Conservation (phyloP, 2,113 vertebrate species). For the Melanostigma gelatinosum region DNA sequence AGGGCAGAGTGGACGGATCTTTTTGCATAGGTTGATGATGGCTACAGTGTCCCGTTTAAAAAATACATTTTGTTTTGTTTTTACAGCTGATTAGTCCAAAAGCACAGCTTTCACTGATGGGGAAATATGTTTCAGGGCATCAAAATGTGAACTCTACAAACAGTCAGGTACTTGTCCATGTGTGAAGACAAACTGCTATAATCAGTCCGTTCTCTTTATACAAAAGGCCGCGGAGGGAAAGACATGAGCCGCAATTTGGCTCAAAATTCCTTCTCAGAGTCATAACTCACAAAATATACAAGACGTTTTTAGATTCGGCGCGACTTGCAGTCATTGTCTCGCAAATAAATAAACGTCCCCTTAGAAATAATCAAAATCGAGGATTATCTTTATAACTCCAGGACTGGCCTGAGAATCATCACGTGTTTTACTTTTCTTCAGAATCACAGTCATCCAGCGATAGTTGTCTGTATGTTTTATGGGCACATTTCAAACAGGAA, state of each 20-base stretch:
- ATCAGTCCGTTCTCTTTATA: constrained; percentile 20
- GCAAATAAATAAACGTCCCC: not conserved
- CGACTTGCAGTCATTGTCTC: not conserved
- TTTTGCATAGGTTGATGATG: constrained; percentile 74
- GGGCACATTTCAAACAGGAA: not conserved
- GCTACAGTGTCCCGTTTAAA: constrained; percentile 6
- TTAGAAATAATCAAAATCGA: not conserved
- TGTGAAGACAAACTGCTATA: not conserved
- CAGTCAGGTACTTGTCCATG: not conserved
- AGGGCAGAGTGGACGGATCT: constrained; percentile 40
- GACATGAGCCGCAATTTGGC: not conserved
- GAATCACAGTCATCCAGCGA: constrained; percentile 7
- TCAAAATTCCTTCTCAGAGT: not conserved
- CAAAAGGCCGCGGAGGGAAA: not conserved
- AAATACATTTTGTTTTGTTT: not conserved
- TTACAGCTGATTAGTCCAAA: not conserved
- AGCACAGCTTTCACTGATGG: not conserved
- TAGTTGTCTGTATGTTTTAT: not conserved
- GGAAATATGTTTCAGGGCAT: constrained; percentile 1
- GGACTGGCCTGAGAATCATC: constrained; percentile 1
- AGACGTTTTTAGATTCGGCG: not conserved
- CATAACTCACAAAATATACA: not conserved
- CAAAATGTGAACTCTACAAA: not conserved
- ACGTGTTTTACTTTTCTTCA: not conserved
- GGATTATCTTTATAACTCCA: not conserved